Conservation (phyloP, 2,797 vertebrate species). For the Xenentodon cancila region DNA sequence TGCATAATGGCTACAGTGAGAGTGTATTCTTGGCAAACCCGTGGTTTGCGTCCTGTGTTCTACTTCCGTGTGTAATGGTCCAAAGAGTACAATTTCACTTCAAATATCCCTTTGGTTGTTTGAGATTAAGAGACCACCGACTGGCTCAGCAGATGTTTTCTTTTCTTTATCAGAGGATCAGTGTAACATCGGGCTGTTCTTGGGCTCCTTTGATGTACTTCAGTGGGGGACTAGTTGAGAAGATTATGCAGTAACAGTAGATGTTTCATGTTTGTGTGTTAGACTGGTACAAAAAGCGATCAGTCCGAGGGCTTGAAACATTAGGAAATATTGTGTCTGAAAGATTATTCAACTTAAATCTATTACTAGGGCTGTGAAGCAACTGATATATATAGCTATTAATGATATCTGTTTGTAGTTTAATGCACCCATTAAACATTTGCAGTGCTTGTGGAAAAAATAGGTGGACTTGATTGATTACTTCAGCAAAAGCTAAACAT, state of each 20-base stretch:
- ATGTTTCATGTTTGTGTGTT: conserved; percentile 8
- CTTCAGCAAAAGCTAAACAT: too few relatives aligned
- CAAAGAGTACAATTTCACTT: conserved; percentile 61
- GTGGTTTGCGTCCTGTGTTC: conserved; percentile 48
- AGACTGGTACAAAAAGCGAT: too few relatives aligned
- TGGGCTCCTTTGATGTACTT: background rate
- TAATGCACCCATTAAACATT: too few relatives aligned
- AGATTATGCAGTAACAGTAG: background rate
- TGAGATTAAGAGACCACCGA: conserved; percentile 29
- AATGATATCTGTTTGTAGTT: too few relatives aligned
- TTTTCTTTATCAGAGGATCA: conserved; percentile 45
- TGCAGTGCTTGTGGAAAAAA: too few relatives aligned
- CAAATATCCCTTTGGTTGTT: conserved; percentile 39
- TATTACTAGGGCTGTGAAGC: too few relatives aligned
- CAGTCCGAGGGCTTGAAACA: too few relatives aligned
- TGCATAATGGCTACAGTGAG: conserved; percentile 66
- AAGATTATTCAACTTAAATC: too few relatives aligned
- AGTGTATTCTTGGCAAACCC: conserved; percentile 56
- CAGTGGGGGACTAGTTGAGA: background rate
- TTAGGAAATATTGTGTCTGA: too few relatives aligned
- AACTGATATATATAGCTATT: too few relatives aligned
- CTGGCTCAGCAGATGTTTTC: conserved; percentile 29
- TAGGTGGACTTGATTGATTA: too few relatives aligned
- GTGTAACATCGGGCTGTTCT: background rate
- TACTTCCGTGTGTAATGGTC: conserved; percentile 66